phyloP scores from a whole-genome alignment of 2,797 vertebrate species.

The Phalloptychus januarius region DNA sequence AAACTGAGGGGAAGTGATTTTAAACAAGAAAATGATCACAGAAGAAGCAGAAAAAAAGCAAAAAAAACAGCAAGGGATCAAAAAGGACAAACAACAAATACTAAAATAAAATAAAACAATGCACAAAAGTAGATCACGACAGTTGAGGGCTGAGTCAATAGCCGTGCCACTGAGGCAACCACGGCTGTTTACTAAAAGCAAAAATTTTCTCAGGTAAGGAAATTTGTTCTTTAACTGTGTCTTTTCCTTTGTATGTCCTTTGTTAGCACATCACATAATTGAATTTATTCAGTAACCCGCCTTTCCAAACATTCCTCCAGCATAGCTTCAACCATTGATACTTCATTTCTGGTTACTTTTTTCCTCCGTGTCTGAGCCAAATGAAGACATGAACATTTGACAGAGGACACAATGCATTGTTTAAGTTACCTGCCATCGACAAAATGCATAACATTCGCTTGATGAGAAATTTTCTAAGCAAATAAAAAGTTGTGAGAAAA shows the following conservation, averaged over 20 bases:
- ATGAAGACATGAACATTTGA: background rate
- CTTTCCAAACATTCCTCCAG: background rate
- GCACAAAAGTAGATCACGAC: background rate
- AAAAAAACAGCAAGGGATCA: too few species aligned
- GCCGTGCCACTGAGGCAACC: background rate
- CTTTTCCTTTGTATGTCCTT: background rate
- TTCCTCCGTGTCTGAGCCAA: background rate
- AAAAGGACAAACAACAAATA: background rate
- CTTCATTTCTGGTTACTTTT: background rate
- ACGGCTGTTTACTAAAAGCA: background rate
- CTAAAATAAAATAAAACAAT: background rate
- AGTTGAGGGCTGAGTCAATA: background rate
- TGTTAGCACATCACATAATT: background rate
- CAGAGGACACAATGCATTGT: too few species aligned
- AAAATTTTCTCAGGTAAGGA: background rate
- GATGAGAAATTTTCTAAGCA: background rate
- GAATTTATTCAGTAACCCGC: background rate
- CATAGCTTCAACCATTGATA: background rate
- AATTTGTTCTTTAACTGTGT: too few species aligned
- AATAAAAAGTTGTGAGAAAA: background rate
- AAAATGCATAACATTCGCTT: background rate
- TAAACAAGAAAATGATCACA: background rate
- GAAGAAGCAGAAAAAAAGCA: background rate
- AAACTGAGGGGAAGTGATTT: background rate
- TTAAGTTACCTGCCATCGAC: background rate